Conservation (phyloP, 2,797 vertebrate genomes). For the Rachycentron canadum region DNA sequence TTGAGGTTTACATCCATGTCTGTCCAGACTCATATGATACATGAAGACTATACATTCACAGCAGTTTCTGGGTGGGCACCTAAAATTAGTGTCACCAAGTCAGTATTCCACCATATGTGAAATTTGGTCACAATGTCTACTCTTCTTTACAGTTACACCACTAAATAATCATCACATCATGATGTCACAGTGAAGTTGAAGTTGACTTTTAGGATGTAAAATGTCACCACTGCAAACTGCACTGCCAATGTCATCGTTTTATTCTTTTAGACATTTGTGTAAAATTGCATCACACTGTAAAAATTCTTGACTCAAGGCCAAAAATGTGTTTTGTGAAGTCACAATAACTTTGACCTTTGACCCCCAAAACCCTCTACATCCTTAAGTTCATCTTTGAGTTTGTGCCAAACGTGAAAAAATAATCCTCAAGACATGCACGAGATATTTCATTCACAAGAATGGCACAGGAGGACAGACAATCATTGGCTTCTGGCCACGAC, state of each 20-base stretch:
- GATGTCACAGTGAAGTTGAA: neutral
- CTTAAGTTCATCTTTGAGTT: neutral
- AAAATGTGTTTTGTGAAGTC: neutral
- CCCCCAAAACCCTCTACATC: neutral
- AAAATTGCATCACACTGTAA: neutral
- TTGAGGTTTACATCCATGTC: neutral
- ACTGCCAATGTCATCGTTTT: neutral
- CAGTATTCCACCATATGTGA: neutral
- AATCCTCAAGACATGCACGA: neutral
- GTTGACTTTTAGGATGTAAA: neutral
- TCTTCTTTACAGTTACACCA: neutral
- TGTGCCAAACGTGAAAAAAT: neutral
- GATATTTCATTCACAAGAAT: neutral
- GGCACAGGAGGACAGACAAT: neutral
- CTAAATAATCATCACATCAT: neutral
- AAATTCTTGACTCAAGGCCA: neutral
- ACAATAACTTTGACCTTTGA: neutral
- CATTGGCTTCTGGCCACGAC: too few relatives aligned
- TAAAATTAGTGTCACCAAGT: neutral
- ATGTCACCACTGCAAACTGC: neutral
- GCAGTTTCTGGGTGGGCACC: neutral
- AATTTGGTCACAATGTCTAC: neutral
- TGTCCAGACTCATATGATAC: too few relatives aligned
- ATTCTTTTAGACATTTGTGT: neutral
- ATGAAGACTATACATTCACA: neutral